Evolutionary conservation across 2,888 invertebrate species (phyloP).

Genomic region (Microplitis deprimator): DNA sequence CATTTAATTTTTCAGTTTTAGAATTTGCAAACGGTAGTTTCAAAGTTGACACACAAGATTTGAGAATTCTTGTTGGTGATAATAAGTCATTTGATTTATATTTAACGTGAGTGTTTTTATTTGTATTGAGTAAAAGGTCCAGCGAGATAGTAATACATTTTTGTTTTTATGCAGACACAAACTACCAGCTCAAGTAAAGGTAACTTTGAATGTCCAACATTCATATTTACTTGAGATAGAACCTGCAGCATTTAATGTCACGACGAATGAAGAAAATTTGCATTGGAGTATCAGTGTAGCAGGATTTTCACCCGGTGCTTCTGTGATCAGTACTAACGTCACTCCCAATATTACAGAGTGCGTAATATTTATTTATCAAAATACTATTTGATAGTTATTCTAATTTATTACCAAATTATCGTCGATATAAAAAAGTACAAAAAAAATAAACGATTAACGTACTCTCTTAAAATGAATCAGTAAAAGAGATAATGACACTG

Average conservation of each 20-base stretch:
- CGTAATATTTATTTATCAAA: constrained; percentile 49
- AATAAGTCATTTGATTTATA: background rate
- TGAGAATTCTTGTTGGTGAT: background rate
- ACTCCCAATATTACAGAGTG: constrained; percentile 74
- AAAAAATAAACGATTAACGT: too few species aligned
- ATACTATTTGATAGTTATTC: background rate
- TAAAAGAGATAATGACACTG: too few species aligned
- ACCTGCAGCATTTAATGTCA: constrained; percentile 72
- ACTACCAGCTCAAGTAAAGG: constrained; percentile 70
- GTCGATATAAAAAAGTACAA: background rate
- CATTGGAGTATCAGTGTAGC: constrained; percentile 73
- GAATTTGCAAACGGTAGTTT: background rate
- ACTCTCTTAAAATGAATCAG: too few species aligned
- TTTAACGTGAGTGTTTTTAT: background rate
- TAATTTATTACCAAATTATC: background rate
- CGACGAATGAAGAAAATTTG: constrained; percentile 67
- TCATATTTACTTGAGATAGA: constrained; percentile 76
- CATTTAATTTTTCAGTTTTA: background rate
- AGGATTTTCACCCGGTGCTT: constrained; percentile 79
- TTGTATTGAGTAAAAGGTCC: background rate
- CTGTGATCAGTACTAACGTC: constrained; percentile 77
- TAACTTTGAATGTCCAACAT: constrained; percentile 78
- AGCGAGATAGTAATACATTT: background rate
- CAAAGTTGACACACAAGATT: background rate
- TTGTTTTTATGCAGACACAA: constrained; percentile 59